phyloP scores from a whole-genome alignment of 2,113 vertebrate species.

The human region GRCh38 chr7:143429001-143429500 shows the following conservation, averaged over 20 bases:
- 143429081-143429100: not conserved
- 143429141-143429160: constrained; percentile 1
- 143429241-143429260: not conserved
- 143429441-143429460: no score
- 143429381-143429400: no score
- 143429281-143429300: constrained; percentile 1
- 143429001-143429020: not conserved
- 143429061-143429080: not conserved
- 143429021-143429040: not conserved
- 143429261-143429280: not conserved
- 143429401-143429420: fast-evolving
- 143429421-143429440: no score
- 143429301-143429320: not conserved
- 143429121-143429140: not conserved
- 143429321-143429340: no score
- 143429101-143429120: not conserved
- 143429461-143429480: no score
- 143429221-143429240: not conserved
- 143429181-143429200: constrained; percentile 12
- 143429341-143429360: no score
- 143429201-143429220: not conserved
- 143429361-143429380: no score
- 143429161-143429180: not conserved
- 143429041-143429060: fast-evolving
- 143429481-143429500: no score